These are phyloP conservation scores for Stenchaetothrips biformis DNA, from an alignment of 2,888 invertebrate species.

Conservation along the genomic window DNA sequence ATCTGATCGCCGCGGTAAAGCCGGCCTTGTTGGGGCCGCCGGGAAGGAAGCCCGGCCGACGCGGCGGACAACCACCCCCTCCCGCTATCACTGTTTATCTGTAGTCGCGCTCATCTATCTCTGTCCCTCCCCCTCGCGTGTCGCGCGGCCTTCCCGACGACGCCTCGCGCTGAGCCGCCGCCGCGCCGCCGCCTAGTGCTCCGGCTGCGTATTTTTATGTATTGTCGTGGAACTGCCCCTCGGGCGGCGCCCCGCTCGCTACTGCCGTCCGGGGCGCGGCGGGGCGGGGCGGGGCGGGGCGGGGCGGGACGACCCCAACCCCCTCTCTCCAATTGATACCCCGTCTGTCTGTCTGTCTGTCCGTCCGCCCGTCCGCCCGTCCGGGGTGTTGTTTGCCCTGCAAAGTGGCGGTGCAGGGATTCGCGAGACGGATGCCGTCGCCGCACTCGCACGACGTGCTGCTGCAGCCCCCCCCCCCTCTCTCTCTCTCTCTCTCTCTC, in stretches of 20 bases:
- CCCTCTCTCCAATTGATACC: conserved; percentile 9
- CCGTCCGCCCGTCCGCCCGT: neutral
- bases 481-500: neutral
- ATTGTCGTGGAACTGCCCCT: neutral
- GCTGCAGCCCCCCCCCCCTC: neutral
- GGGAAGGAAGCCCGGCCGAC: neutral
- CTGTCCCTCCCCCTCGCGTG: conserved; percentile 10
- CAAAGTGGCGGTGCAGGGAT: neutral
- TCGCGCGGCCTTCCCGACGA: conserved; percentile 5
- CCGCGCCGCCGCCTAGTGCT: neutral
- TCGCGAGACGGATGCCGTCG: neutral
- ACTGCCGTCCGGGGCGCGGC: neutral
- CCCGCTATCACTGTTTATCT: conserved; percentile 21
- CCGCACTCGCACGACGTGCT: neutral
- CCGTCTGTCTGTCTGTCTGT: neutral
- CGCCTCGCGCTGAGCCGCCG: neutral
- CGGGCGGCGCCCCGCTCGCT: neutral
- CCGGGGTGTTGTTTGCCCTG: neutral
- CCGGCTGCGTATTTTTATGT: neutral
- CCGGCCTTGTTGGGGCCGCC: no score
- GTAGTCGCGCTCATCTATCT: neutral
- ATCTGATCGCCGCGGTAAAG: no score
- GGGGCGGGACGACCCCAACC: neutral
- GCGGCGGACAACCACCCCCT: neutral
- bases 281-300: neutral